Evolutionary conservation across 2,797 vertebrate genomes (phyloP).

Genomic region (Sebastolobus alascanus): DNA sequence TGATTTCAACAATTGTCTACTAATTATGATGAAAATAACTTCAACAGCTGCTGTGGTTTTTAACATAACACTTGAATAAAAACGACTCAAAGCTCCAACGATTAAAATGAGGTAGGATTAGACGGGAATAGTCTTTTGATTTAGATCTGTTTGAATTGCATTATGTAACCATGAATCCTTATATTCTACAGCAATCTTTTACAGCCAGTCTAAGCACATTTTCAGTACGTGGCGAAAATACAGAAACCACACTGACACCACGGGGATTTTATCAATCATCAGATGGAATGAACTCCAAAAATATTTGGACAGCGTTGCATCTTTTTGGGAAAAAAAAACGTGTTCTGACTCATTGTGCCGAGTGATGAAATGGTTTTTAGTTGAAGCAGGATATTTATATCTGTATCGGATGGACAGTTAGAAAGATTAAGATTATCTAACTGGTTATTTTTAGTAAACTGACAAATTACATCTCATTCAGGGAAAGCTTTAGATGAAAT

Average conservation of each 20-base stretch:
- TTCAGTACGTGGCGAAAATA: constrained; percentile 32
- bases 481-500: constrained; percentile 53
- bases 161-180: constrained; percentile 46
- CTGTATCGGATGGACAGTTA: constrained; percentile 27
- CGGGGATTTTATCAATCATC: constrained; percentile 44
- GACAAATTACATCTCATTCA: constrained; percentile 47
- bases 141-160: constrained; percentile 46
- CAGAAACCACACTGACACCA: constrained; percentile 27
- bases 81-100: constrained; percentile 32
- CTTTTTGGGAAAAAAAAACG: background rate
- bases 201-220: constrained; percentile 35
- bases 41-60: constrained; percentile 46
- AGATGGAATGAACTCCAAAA: constrained; percentile 23
- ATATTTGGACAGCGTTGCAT: constrained; percentile 32
- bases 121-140: constrained; percentile 41
- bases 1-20: constrained; percentile 53
- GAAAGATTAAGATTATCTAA: constrained; percentile 53
- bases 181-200: constrained; percentile 29
- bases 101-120: constrained; percentile 52
- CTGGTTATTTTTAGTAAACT: constrained; percentile 55
- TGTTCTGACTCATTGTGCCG: constrained; percentile 18
- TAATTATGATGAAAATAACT: constrained; percentile 46
- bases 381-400: constrained; percentile 36
- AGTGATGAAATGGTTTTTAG: constrained; percentile 22
- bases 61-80: constrained; percentile 41